A percentile compares a stretch with the other conserved stretches of the same genome.
Evolutionary conservation across 2,888 invertebrate genomes (phyloP).

Genomic region (Choristoneura rosaceana): DNA sequence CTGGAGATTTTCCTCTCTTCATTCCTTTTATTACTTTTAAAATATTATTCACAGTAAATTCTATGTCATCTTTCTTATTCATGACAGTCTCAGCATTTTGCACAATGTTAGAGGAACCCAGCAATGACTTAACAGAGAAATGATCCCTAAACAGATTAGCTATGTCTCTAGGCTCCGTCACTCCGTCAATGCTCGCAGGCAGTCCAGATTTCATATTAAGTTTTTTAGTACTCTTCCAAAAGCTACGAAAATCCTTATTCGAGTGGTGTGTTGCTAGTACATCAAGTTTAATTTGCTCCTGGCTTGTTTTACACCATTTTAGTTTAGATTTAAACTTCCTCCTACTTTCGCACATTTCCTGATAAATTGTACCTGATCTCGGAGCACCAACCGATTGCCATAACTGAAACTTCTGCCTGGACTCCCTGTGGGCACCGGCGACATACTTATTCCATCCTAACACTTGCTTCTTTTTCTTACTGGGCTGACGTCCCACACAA

Average conservation of each 20-base stretch:
- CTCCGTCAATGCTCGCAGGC: neutral
- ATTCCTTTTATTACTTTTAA: too few species aligned
- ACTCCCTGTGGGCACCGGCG: too few species aligned
- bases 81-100: too few species aligned
- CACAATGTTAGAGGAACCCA: neutral
- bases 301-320: neutral
- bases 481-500: too few species aligned
- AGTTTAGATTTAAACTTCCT: neutral
- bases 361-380: neutral
- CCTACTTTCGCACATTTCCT: neutral
- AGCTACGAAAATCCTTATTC: neutral
- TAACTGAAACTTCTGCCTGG: too few species aligned
- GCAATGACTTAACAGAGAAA: neutral
- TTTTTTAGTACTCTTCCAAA: neutral
- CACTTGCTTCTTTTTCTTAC: too few species aligned
- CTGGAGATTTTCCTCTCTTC: too few species aligned
- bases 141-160: neutral
- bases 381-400: neutral
- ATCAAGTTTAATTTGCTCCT: neutral
- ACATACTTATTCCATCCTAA: too few species aligned
- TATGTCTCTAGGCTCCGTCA: neutral
- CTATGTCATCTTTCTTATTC: neutral
- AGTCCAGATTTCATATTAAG: neutral
- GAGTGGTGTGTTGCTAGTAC: neutral
- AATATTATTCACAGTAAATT: too few species aligned